These are phyloP conservation scores for Xestia xanthographa DNA, from an alignment of 2,888 invertebrate species.

Conservation along the genomic window DNA sequence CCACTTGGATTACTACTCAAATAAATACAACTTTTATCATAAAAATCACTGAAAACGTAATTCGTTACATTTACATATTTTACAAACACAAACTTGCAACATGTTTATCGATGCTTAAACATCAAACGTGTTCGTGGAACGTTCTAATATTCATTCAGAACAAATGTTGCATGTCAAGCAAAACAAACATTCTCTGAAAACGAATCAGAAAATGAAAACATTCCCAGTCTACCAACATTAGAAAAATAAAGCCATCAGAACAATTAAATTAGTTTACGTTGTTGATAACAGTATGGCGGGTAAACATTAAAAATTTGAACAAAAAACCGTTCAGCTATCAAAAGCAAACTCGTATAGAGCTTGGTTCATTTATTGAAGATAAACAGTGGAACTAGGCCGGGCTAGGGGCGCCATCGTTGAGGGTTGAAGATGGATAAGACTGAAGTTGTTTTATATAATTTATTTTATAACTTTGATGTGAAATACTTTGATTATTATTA, in stretches of 20 bases:
- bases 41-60: conserved; percentile 9
- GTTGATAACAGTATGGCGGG: conserved; percentile 34
- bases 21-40: background rate
- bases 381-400: conserved; percentile 75
- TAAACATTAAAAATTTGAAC: conserved; percentile 48
- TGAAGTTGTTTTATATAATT: conserved; percentile 15
- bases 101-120: conserved; percentile 21
- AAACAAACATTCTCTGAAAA: conserved; percentile 44
- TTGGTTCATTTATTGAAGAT: conserved; percentile 70
- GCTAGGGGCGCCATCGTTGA: conserved; percentile 41
- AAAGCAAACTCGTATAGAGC: conserved; percentile 58
- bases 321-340: conserved; percentile 51
- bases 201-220: conserved; percentile 52
- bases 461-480: conserved; percentile 4
- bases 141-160: conserved; percentile 40
- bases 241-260: conserved; percentile 49
- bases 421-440: conserved; percentile 49
- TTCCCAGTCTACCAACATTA: conserved; percentile 33
- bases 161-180: conserved; percentile 40
- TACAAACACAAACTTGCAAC: conserved; percentile 18
- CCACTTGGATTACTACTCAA: background rate
- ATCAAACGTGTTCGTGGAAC: conserved; percentile 40
- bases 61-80: conserved; percentile 1
- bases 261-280: conserved; percentile 49
- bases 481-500: background rate